Base-by-base conservation (phyloP, 2,888 invertebrate genomes). In the Drosophila mercatorum region DNA sequence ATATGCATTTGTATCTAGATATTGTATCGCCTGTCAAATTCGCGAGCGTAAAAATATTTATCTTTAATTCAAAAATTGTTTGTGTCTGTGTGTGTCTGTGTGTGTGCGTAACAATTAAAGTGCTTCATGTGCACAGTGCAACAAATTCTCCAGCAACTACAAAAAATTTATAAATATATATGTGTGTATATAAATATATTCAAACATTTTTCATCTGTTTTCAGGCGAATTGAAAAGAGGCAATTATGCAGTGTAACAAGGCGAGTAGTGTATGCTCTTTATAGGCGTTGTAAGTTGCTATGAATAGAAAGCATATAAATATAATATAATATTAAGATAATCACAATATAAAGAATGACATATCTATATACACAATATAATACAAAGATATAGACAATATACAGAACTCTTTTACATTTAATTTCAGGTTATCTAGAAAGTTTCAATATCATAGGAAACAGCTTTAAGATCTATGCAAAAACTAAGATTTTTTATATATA, bases 51-150 rank as follows among this genome's bases (percentile, higher is more conserved):
- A 40, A 63, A 59, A 74, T 60, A 53, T 61, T 72, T 75, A 62
- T 60, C 44, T 75, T 81, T 75, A 75, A 65, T 71, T 68, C 47
- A 57, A 78, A 63, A 78, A 62, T 59, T 58, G 40, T 53, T 57
- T 22, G 38, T 40, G 12, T 52, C 22, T 53, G 52, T 28, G 52
- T 36, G 36, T 36, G 12, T 52, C 12, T 53, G 52, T 22, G 22
- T 22, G 38, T 55, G 51, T 52, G 59, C 36, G 28, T 52, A 52
- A 68, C 65, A 72, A 80, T 72, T 80, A 71, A 72, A 78, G 68
- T 62, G 60, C 51, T 57, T 69, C 68, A 58, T 69, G 65, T 69
- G 62, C 66, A 62, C 43, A 36, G 28, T 14, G 40, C 72, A 51
- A 57, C 60, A 55, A 62, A 60, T 52, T 70, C 63, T 57, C 28